Evolutionary conservation across 2,888 invertebrate species (phyloP).

Genomic region (Creontiades dilutus): DNA sequence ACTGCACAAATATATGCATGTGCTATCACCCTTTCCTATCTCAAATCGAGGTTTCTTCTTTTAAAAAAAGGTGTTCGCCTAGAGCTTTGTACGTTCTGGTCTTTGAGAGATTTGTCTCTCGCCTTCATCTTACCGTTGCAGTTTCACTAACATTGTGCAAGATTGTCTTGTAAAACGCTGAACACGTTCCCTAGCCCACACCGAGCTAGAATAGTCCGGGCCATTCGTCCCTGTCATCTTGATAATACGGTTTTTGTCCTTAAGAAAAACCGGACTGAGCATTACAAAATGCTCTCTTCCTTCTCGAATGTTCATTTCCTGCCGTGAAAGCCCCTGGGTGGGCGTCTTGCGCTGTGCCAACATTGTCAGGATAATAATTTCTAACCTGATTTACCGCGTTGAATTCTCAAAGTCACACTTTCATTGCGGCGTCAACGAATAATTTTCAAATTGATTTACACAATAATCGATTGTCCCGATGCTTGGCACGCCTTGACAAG

Average conservation of each 20-base stretch:
- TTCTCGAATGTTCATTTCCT: slow-evolving; percentile 13
- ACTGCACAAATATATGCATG: too few relatives aligned
- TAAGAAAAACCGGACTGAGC: slow-evolving; percentile 4
- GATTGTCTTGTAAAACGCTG: background rate
- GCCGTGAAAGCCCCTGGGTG: background rate
- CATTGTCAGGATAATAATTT: slow-evolving; percentile 11
- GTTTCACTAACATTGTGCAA: background rate
- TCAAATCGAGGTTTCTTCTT: too few relatives aligned
- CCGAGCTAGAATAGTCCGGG: background rate
- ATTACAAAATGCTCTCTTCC: slow-evolving; percentile 28
- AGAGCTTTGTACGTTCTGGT: too few relatives aligned
- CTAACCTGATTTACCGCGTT: slow-evolving; percentile 5
- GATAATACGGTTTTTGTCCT: slow-evolving; percentile 11
- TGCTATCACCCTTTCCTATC: too few relatives aligned
- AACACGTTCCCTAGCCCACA: slow-evolving; percentile 38
- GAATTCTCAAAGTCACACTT: slow-evolving; percentile 28
- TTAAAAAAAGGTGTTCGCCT: too few relatives aligned
- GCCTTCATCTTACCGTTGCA: too few relatives aligned
- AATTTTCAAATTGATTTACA: slow-evolving; percentile 21
- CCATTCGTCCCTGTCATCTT: slow-evolving; percentile 27
- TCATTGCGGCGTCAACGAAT: background rate
- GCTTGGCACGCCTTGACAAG: background rate
- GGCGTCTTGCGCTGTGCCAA: slow-evolving; percentile 13
- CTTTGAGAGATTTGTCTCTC: too few relatives aligned
- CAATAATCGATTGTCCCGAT: slow-evolving; percentile 5